These are phyloP conservation scores for Aplocera efformata DNA, from an alignment of 2,888 invertebrate species.

Conservation along the genomic window DNA sequence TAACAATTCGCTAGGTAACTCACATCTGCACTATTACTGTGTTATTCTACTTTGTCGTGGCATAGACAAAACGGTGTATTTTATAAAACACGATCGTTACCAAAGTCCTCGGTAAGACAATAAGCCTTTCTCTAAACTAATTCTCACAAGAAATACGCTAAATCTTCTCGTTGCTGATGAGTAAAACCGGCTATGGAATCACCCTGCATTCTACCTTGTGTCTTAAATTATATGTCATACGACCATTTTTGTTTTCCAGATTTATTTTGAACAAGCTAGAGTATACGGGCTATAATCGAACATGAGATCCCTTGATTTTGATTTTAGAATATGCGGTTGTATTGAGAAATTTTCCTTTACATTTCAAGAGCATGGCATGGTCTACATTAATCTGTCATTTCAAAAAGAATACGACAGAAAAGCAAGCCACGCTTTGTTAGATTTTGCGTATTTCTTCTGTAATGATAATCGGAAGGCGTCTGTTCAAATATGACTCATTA, in stretches of 20 bases:
- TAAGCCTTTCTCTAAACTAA: conserved; percentile 24
- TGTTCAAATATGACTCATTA: conserved; percentile 46
- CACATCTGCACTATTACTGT: neutral
- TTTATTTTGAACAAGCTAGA: too few species aligned
- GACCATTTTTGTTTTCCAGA: too few species aligned
- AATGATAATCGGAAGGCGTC: conserved; percentile 39
- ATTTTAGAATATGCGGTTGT: too few species aligned
- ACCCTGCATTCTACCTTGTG: too few species aligned
- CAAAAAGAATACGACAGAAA: too few species aligned
- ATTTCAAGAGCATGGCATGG: too few species aligned
- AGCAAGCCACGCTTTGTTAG: neutral
- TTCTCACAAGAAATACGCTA: conserved; percentile 22
- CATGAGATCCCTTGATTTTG: too few species aligned
- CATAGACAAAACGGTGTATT: conserved; percentile 35
- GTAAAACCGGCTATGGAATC: too few species aligned
- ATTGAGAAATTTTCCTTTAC: too few species aligned
- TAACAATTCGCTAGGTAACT: neutral
- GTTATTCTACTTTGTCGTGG: conserved; percentile 17
- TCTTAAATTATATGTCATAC: too few species aligned
- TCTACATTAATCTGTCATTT: too few species aligned
- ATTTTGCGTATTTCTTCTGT: conserved; percentile 8
- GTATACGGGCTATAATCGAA: too few species aligned
- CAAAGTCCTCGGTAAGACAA: conserved; percentile 35
- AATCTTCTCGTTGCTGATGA: conserved; percentile 1
- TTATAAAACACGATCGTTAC: conserved; percentile 35